Base-by-base conservation (phyloP, 2,797 vertebrate species). In the Sparus aurata region DNA sequence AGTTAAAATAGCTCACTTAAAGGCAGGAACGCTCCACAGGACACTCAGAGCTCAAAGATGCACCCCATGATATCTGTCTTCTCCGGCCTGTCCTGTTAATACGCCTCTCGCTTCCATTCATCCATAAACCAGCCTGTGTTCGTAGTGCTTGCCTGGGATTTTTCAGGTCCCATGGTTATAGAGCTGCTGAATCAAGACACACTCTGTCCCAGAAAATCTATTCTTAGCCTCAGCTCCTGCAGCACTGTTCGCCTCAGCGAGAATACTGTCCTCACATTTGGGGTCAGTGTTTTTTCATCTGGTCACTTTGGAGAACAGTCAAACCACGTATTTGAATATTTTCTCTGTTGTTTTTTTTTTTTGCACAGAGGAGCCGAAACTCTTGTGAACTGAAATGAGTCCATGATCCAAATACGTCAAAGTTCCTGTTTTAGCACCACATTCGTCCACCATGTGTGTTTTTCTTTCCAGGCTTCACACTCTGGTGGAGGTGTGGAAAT, bases 151-250 rank as follows among this genome's bases (percentile, higher is more conserved):
- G 82, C 74, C 55, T 82, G 63, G 64, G 60, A 75, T 75, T 77
- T 89, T 79, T 86, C 8, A 88, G 77, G 86, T 85, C 90, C 79
- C 82, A 45, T 83, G 87, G 81, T 84, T 77, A 25, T 73, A 81
- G 85, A 88, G 88, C 83, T 89, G 87, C 89, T 88, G 87, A 91
- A 75, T 94, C 87, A 88, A 90, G 90, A 90, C 78, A 71, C 74
- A 90, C 74, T 71, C 83, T 89, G 89, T 91, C 89, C 89, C 53
- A 92, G 86, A 91, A 93, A 90, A 88, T 90, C 90, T 94, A 91
- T 93, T 92, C 81, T 91, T 93, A 90, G 93, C 87, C 73, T 62
- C 73, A 23, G 74, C 77, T 85, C 83, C 82, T 85, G 82, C 87
- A 79, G 89, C 85, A 76, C 43, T 71, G 67, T 80, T 75, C 54